Base-by-base conservation (phyloP, 2,797 vertebrate species). In the Pseudochaenichthys georgianus region DNA sequence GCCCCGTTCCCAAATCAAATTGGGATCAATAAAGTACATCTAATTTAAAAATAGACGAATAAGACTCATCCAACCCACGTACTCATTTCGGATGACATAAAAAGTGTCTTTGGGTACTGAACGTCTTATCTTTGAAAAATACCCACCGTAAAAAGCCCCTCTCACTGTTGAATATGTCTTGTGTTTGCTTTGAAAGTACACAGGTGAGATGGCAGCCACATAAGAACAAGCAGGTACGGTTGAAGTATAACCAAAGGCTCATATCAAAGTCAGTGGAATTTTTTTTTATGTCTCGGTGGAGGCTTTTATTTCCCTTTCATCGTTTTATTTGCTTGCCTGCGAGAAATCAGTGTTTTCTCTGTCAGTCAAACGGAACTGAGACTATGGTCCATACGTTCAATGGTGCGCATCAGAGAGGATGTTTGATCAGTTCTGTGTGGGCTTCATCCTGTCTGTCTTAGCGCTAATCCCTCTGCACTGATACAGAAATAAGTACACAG, bases 391-490 rank as follows among this genome's bases (percentile, higher is more conserved):
- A 45, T 83, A 71, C 66, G 47, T 73, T 78, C 73, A 83, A 21
- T 71, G 34, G 68, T 80, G 80, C 73, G 60, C 66, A 77, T 71
- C 78, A 79, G 79, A 76, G 72, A 76, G 79, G 74, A 62, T 75
- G 85, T 90, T 89, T 91, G 84, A 92, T 91, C 60, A 21, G 64
- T 52, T 82, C 82, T 74, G 73, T 86, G 80, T 80, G 87, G 85
- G 85, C 77, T 83, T 83, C 84, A 78, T 89, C 87, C 87, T 85
- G 89, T 93, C 89, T 89, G 92, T 75, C 87, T 91, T 82, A 75
- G 74, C 47, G 68, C 68, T 95, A 94, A 95, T 94, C 91, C 90
- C 72, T 34, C 63, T 58, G 69, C 87, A 87, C 83, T 79, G 58
- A 86, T 86, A 79, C 89, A 91, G 79, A 73, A 82, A 84, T 86